Base-by-base conservation (phyloP, 2,113 vertebrate genomes). In the Leptobrachium leishanense region DNA sequence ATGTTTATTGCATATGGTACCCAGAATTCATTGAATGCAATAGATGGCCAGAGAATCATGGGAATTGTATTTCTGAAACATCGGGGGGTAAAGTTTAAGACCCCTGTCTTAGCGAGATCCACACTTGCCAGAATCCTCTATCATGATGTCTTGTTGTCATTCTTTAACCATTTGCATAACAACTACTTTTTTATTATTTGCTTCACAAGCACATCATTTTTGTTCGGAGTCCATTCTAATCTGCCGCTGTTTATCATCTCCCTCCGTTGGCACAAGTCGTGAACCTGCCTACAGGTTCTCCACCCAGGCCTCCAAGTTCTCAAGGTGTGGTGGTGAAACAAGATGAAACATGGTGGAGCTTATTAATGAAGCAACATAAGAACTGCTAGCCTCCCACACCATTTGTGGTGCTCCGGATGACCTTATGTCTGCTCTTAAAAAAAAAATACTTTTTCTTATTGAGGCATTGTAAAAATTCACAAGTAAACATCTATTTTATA, bases 281-380 rank as follows among this genome's bases (percentile, higher is more conserved):
- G 55, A 72, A 20, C 77, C 62, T 72, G 77, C 77, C 77, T 73
- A 46, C 68, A 79, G 70, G 77, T 44, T 62, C 77, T 79, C 77
- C 77, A 79, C 77, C 77, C 77, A 72, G 43, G 62, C 59, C 77
- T 65, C 50, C 46, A 79, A 79, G 62, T 66, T 72, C 44, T 67
- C 63, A 67, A 79, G 77, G 77, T 67, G 77, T 79, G 69, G 77
- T 79, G 57, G 62, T 79, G 65, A 54, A 73, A 72, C 77, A 72
- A 66, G 70, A 65, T 54, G 62, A 55, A 64, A 79, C 70, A 55
- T 39, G 69, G 57, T 65, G 59, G 69, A 11, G 63, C 55, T 72
- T 13, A 46, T 67, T 55, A 55, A 68, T 31, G 65, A 53, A 76
- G 41, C 74, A 76, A 65, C 44, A 55, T 39, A 76, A 39, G 41